Evolutionary conservation across 2,888 invertebrate genomes (phyloP).

Genomic region (Syritta pipiens): DNA sequence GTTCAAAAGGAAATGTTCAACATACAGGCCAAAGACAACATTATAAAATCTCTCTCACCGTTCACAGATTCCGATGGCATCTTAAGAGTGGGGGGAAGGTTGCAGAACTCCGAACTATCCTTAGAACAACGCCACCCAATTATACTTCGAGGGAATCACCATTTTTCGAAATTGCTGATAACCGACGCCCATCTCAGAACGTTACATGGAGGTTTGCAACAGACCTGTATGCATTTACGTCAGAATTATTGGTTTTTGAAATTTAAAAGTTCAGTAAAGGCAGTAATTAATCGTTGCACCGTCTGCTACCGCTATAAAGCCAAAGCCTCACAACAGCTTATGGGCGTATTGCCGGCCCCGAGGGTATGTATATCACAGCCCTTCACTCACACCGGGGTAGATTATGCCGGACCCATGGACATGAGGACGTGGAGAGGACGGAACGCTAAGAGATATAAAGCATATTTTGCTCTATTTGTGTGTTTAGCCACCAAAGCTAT

Average conservation of each 20-base stretch:
- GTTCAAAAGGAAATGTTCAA: background rate
- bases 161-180: background rate
- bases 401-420: conserved; percentile 69
- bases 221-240: background rate
- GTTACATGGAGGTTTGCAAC: conserved; percentile 11
- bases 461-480: conserved; percentile 71
- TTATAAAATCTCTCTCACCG: background rate
- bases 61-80: background rate
- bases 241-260: conserved; percentile 2
- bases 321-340: background rate
- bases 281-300: background rate
- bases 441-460: conserved; percentile 66
- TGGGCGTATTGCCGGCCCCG: conserved; percentile 63
- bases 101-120: background rate
- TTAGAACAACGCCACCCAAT: background rate
- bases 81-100: background rate
- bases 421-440: conserved; percentile 48
- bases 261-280: background rate
- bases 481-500: conserved; percentile 67
- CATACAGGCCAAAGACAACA: background rate
- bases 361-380: conserved; percentile 44
- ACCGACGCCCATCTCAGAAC: background rate
- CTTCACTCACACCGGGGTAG: conserved; percentile 62
- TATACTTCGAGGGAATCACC: background rate
- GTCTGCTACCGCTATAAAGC: background rate